These are phyloP conservation scores for Corydoras sp. DNA, from an alignment of 2,113 vertebrate species.

Conservation along the genomic window DNA sequence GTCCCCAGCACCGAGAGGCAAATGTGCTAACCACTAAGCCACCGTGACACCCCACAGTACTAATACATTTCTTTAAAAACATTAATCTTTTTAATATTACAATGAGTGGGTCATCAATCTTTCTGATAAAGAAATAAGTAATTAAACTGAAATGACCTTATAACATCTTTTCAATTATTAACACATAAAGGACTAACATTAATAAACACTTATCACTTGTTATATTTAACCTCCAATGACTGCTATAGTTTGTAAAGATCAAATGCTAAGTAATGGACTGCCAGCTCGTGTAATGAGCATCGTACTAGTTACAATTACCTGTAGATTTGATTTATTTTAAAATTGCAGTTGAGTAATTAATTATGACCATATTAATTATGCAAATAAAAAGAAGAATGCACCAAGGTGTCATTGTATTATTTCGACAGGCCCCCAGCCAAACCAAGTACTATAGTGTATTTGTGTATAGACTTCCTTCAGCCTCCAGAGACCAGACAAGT, in stretches of 20 bases:
- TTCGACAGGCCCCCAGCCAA: constrained; percentile 42
- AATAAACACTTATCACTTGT: constrained; percentile 58
- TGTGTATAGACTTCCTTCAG: constrained; percentile 33
- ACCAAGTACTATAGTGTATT: constrained; percentile 10
- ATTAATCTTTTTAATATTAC: no score
- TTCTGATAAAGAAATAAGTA: constrained; percentile 25
- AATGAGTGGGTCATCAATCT: no score
- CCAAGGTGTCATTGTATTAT: constrained; percentile 44
- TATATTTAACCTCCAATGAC: not conserved
- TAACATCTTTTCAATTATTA: constrained; percentile 41
- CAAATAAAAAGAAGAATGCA: constrained; percentile 38
- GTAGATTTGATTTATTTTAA: constrained; percentile 48
- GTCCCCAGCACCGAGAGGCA: no score
- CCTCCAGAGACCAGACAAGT: constrained; percentile 30
- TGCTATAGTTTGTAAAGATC: constrained; percentile 16
- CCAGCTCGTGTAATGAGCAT: constrained; percentile 38
- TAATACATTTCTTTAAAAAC: no score
- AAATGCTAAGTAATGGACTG: constrained; percentile 48
- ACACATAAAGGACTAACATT: constrained; percentile 58
- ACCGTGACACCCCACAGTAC: no score
- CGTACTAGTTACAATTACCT: constrained; percentile 58
- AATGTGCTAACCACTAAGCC: no score
- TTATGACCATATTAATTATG: constrained; percentile 50
- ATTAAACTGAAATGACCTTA: constrained; percentile 56
- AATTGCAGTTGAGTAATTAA: constrained; percentile 50